phyloP scores from a whole-genome alignment of 2,113 vertebrate species.

The Patagioenas fasciata region DNA sequence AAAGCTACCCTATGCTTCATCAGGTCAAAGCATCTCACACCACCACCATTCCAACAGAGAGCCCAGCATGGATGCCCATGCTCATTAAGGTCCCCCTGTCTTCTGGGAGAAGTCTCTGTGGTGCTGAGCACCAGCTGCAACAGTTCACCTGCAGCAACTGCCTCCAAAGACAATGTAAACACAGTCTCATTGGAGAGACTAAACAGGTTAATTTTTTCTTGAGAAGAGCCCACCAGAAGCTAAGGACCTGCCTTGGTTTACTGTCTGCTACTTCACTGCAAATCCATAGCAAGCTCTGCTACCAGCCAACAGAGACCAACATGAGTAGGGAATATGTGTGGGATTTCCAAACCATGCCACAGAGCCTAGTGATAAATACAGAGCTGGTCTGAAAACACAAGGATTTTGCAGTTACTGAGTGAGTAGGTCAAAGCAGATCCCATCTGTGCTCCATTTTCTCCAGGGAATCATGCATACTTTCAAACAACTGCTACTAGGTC shows the following conservation, averaged over 20 bases:
- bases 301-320: not conserved
- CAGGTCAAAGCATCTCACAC: not conserved
- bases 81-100: not conserved
- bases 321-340: fast-evolving
- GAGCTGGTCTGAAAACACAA: not conserved
- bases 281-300: not conserved
- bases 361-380: not conserved
- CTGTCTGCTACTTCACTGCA: not conserved
- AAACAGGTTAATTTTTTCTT: not conserved
- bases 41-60: not conserved
- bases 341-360: not conserved
- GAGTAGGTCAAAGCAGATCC: slow-evolving; percentile 12
- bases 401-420: not conserved
- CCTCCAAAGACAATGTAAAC: not conserved
- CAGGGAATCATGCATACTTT: not conserved
- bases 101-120: not conserved
- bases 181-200: not conserved
- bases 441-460: slow-evolving; percentile 24
- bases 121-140: not conserved
- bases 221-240: not conserved
- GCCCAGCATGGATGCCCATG: not conserved
- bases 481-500: not conserved
- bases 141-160: not conserved
- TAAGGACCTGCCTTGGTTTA: not conserved
- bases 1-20: not conserved